Conservation (phyloP, 2,797 vertebrate genomes). For the Eremophila alpestris region DNA sequence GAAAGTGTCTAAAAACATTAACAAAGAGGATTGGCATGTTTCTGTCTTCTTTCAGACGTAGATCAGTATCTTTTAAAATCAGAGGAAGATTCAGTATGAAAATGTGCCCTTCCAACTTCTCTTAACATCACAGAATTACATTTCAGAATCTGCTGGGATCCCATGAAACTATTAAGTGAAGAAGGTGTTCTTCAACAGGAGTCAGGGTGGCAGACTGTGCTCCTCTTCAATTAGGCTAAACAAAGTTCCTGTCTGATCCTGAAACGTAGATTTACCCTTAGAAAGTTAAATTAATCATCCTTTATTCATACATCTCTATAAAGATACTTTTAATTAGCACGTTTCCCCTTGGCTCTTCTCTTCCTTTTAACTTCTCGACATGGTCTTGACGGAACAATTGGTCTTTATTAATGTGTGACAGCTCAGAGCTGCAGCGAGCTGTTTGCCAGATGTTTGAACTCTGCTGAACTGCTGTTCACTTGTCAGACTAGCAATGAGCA, state of each 20-base stretch:
- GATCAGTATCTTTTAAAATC: not conserved
- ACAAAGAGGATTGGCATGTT: not conserved
- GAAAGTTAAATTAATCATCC: conserved; percentile 26
- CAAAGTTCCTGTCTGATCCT: not conserved
- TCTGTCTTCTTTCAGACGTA: not conserved
- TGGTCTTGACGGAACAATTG: conserved; percentile 69
- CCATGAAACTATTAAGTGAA: not conserved
- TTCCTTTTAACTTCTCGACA: conserved; percentile 50
- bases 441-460: conserved; percentile 71
- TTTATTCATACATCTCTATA: conserved; percentile 6
- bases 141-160: fast-evolving
- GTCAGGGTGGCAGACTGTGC: not conserved
- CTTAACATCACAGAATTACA: not conserved
- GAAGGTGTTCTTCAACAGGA: not conserved
- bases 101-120: not conserved
- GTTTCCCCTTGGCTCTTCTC: conserved; percentile 42
- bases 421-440: conserved; percentile 57
- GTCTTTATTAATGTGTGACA: conserved; percentile 60
- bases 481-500: conserved; percentile 42
- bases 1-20: not conserved
- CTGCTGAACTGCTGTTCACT: conserved; percentile 64
- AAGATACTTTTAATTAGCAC: conserved; percentile 48
- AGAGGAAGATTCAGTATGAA: not conserved
- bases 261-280: conserved; percentile 16
- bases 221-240: not conserved